phyloP scores from a whole-genome alignment of 2,113 vertebrate species.

The Oreocharis arfaki region DNA sequence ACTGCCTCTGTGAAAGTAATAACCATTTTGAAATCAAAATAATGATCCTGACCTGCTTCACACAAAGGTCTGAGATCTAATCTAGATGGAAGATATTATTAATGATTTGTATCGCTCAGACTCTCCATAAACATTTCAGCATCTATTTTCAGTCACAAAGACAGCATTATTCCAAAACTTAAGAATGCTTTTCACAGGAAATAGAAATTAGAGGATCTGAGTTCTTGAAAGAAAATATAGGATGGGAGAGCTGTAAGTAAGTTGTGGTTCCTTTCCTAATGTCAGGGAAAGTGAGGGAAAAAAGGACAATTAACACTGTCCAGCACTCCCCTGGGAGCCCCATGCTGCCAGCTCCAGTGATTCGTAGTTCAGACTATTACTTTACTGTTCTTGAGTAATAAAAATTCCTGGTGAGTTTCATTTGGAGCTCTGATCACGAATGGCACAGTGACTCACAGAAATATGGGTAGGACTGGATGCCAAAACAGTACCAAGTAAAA shows the following conservation, averaged over 20 bases:
- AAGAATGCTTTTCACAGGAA: not conserved
- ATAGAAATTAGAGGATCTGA: not conserved
- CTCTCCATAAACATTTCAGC: not conserved
- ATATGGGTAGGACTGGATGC: not conserved
- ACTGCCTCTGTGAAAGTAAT: not conserved
- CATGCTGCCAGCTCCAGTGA: conserved; percentile 20
- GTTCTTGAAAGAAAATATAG: not conserved
- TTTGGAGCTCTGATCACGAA: conserved; percentile 40
- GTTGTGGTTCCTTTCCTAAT: not conserved
- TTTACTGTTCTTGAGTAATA: conserved; percentile 53
- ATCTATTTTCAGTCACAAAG: not conserved
- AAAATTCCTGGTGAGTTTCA: conserved; percentile 54
- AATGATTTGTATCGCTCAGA: not conserved
- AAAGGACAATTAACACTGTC: conserved; percentile 18
- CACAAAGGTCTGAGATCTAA: not conserved
- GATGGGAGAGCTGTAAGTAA: not conserved
- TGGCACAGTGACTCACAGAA: conserved; percentile 51
- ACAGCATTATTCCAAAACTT: not conserved
- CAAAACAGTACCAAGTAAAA: conserved; percentile 15
- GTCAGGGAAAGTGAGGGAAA: not conserved
- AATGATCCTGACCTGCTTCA: not conserved
- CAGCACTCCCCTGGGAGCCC: not conserved
- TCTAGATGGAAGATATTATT: not conserved
- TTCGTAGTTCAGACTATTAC: conserved; percentile 5
- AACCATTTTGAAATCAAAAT: not conserved